These are phyloP conservation scores for Lysiphlebus fabarum DNA, from an alignment of 1,140 invertebrate species.

Conservation along the genomic window DNA sequence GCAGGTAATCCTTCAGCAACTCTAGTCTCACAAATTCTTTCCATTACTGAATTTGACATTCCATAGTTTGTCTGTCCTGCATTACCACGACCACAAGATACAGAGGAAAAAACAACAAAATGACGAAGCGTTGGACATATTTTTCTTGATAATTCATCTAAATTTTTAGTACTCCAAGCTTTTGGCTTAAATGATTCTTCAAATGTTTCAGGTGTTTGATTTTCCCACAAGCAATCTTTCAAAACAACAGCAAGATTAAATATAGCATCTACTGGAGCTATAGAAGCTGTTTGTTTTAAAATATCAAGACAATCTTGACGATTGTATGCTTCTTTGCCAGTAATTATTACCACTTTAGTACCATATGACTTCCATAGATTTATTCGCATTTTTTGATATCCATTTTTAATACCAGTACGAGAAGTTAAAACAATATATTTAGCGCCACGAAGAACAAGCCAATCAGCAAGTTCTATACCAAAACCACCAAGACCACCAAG, in stretches of 20 bases:
- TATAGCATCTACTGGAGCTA: slow-evolving; percentile 69
- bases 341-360: slow-evolving; percentile 53
- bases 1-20: slow-evolving; percentile 55
- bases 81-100: slow-evolving; percentile 75
- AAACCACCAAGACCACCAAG: slow-evolving; percentile 76
- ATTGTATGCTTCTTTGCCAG: slow-evolving; percentile 52
- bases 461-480: slow-evolving; percentile 74
- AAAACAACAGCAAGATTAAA: slow-evolving; percentile 75
- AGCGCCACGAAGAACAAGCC: slow-evolving; percentile 70
- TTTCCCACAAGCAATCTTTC: slow-evolving; percentile 54
- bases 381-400: slow-evolving; percentile 64
- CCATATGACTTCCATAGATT: slow-evolving; percentile 58
- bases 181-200: slow-evolving; percentile 53
- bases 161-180: slow-evolving; percentile 51
- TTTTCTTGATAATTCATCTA: slow-evolving; percentile 55
- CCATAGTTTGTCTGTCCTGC: slow-evolving; percentile 77
- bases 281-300: slow-evolving; percentile 56
- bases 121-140: slow-evolving; percentile 55
- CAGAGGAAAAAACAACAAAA: slow-evolving; percentile 72
- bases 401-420: slow-evolving; percentile 64
- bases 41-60: slow-evolving; percentile 61
- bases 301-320: slow-evolving; percentile 56
- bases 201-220: slow-evolving; percentile 57
- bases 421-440: slow-evolving; percentile 68
- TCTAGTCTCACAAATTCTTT: slow-evolving; percentile 59